These are phyloP conservation scores for Actias luna DNA, from an alignment of 2,888 invertebrate species.

Conservation along the genomic window DNA sequence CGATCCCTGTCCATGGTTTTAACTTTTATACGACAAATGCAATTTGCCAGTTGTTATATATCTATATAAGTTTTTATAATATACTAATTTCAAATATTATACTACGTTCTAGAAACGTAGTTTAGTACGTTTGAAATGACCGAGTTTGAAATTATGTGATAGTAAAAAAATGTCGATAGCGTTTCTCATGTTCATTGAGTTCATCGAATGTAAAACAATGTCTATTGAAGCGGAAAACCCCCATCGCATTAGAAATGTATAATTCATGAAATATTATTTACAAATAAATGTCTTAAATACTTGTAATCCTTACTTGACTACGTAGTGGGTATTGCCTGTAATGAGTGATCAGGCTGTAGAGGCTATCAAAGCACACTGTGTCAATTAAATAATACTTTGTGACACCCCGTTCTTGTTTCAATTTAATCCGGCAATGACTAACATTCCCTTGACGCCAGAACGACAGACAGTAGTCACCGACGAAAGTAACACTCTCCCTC, in stretches of 20 bases:
- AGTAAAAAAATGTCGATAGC: too few species aligned
- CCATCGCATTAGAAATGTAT: background rate
- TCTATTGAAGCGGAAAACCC: background rate
- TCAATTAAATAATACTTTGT: slow-evolving; percentile 96
- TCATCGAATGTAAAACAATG: background rate
- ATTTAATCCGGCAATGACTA: slow-evolving; percentile 95
- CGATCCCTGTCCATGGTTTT: too few species aligned
- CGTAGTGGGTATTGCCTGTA: slow-evolving; percentile 93
- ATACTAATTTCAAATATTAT: too few species aligned
- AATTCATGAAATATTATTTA: background rate
- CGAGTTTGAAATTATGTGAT: too few species aligned
- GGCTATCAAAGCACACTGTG: slow-evolving; percentile 92
- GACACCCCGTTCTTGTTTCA: slow-evolving; percentile 93
- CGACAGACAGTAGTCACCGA: slow-evolving; percentile 97
- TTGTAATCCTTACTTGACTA: slow-evolving; percentile 83
- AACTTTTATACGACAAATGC: too few species aligned
- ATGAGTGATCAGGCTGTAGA: slow-evolving; percentile 94
- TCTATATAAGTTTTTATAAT: too few species aligned
- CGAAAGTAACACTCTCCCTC: slow-evolving; percentile 96
- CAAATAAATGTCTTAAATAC: background rate
- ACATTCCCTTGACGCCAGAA: slow-evolving; percentile 95
- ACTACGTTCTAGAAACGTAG: too few species aligned
- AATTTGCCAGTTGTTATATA: too few species aligned
- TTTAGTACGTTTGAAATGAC: too few species aligned
- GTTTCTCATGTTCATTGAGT: too few species aligned